Percentiles rank a stretch among this genome's conserved stretches.
phyloP scores from a whole-genome alignment of 2,113 vertebrate genomes.

The Ciconia boyciana region DNA sequence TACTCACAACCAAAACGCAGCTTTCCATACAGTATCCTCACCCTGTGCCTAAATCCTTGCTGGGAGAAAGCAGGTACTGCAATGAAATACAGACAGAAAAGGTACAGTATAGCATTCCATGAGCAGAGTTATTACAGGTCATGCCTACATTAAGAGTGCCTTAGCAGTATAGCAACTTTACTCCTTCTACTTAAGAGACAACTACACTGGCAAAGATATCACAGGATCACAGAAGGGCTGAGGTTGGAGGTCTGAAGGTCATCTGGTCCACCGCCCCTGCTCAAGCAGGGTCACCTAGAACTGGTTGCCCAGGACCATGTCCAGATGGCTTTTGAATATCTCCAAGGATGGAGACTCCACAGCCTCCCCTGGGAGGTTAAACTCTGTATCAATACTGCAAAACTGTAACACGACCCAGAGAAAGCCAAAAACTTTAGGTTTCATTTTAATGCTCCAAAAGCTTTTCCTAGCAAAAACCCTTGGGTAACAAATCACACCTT shows the following conservation, averaged over 20 bases:
- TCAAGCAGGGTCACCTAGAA: not conserved
- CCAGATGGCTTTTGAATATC: not conserved
- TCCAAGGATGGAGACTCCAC: not conserved
- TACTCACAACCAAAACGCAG: not conserved
- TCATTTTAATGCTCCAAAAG: not conserved
- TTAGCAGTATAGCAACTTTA: not conserved
- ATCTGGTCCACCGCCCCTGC: not conserved
- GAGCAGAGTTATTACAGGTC: not conserved
- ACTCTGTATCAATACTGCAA: not conserved
- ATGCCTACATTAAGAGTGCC: not conserved
- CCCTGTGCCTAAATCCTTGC: not conserved
- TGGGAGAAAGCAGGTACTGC: not conserved
- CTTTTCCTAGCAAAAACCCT: not conserved
- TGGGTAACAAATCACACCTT: not conserved
- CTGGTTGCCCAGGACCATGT: not conserved
- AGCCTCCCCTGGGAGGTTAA: not conserved
- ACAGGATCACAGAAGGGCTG: not conserved
- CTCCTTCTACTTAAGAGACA: not conserved
- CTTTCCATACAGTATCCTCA: not conserved
- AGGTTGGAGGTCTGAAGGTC: not conserved
- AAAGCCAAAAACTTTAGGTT: not conserved
- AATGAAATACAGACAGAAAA: not conserved
- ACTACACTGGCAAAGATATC: not conserved
- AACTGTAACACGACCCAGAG: not conserved
- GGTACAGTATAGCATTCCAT: not conserved